phyloP scores from a whole-genome alignment of 2,113 vertebrate species.

The Rhynchomys soricoides region DNA sequence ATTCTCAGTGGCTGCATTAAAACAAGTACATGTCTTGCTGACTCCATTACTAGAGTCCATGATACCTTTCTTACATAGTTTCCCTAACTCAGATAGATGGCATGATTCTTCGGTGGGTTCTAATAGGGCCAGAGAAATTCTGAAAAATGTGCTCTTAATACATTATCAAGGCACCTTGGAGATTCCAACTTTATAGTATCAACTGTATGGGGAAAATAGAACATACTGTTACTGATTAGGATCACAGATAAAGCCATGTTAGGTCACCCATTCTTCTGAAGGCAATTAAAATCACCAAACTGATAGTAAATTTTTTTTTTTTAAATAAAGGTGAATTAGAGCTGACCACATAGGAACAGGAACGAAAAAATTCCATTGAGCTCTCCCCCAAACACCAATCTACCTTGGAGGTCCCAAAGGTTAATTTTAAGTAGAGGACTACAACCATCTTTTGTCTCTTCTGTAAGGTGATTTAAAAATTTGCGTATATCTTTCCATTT shows the following conservation, averaged over 20 bases:
- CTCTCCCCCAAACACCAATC: background rate
- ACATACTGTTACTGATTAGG: background rate
- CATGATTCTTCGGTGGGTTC: background rate
- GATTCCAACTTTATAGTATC: too few species aligned
- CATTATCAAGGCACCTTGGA: background rate
- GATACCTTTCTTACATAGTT: background rate
- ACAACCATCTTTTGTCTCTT: background rate
- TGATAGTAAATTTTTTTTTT: too few species aligned
- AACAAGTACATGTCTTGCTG: too few species aligned
- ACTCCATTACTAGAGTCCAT: too few species aligned
- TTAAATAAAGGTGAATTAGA: too few species aligned
- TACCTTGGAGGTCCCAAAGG: background rate
- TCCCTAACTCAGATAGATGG: background rate
- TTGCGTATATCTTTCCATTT: background rate
- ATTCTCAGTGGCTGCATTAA: background rate
- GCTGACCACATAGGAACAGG: background rate
- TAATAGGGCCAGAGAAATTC: background rate
- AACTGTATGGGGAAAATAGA: background rate
- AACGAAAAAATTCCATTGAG: background rate
- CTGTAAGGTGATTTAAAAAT: background rate
- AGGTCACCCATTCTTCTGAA: background rate
- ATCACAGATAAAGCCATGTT: background rate
- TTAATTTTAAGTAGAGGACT: background rate
- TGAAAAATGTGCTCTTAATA: background rate
- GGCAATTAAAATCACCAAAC: background rate